Evolutionary conservation across 2,888 invertebrate genomes (phyloP).

Genomic region (Euplagia quadripunctaria): DNA sequence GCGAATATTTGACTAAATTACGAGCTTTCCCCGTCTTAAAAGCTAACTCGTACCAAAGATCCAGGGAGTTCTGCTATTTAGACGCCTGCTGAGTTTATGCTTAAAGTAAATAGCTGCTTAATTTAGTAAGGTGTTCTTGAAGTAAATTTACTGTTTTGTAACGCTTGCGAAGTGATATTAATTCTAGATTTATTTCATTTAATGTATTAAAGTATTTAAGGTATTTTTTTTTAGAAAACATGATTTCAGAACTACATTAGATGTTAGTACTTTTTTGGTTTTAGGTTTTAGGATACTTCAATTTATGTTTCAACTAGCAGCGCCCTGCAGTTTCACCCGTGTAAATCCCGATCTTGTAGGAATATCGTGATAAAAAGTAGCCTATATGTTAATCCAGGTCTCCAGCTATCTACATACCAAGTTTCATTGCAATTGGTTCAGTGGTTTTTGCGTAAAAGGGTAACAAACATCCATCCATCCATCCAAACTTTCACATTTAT

Average conservation of each 20-base stretch:
- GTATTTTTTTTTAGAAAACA: background rate
- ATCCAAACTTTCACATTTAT: no score
- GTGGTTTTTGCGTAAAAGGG: no score
- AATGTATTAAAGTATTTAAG: background rate
- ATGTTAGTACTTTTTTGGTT: background rate
- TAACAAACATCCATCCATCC: no score
- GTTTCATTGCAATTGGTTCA: no score
- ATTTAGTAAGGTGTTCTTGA: slow-evolving; percentile 36
- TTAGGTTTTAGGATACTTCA: background rate
- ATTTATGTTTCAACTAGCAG: slow-evolving; percentile 13
- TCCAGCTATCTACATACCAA: no score
- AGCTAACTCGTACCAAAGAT: slow-evolving; percentile 47
- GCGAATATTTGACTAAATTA: slow-evolving; percentile 56
- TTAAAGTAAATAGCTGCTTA: slow-evolving; percentile 42
- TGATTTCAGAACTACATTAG: background rate
- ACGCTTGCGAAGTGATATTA: slow-evolving; percentile 15
- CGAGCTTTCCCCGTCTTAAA: slow-evolving; percentile 40
- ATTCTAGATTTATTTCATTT: slow-evolving; percentile 10
- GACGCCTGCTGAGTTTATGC: slow-evolving; percentile 44
- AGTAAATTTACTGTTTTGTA: slow-evolving; percentile 4
- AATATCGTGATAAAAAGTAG: no score
- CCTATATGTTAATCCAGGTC: no score
- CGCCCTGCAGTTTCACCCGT: no score
- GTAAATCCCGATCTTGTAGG: no score
- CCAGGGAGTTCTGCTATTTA: slow-evolving; percentile 42